These are phyloP conservation scores for Enteromius unitaeniatus DNA, from an alignment of 2,797 vertebrate genomes.

Conservation along the genomic window DNA sequence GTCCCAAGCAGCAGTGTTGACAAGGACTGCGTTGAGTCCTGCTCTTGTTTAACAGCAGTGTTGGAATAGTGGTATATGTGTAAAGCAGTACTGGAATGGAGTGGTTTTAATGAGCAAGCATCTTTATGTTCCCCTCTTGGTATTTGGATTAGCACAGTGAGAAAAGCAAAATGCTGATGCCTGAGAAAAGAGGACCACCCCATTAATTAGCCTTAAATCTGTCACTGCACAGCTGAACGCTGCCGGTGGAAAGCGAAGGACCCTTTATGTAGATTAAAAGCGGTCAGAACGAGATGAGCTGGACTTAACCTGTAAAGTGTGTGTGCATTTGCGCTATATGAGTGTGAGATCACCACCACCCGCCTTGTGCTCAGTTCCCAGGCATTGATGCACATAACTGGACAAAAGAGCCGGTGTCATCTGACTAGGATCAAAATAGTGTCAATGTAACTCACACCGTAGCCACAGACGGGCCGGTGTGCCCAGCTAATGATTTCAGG, in stretches of 20 bases:
- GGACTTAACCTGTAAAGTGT: slow-evolving; percentile 70
- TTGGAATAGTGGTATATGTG: slow-evolving; percentile 31
- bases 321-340: slow-evolving; percentile 24
- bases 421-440: slow-evolving; percentile 85
- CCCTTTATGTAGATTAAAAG: slow-evolving; percentile 83
- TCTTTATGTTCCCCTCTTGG: slow-evolving; percentile 76
- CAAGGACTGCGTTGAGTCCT: background rate
- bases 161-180: slow-evolving; percentile 83
- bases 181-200: slow-evolving; percentile 78
- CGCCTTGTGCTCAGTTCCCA: slow-evolving; percentile 73
- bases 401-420: slow-evolving; percentile 85
- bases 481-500: slow-evolving; percentile 82
- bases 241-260: slow-evolving; percentile 83
- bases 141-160: slow-evolving; percentile 76
- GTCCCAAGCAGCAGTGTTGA: slow-evolving; percentile 11
- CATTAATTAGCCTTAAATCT: slow-evolving; percentile 92
- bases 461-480: slow-evolving; percentile 70
- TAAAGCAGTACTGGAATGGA: slow-evolving; percentile 41
- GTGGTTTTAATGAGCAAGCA: slow-evolving; percentile 72
- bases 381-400: slow-evolving; percentile 81
- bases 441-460: slow-evolving; percentile 79
- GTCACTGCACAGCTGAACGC: slow-evolving; percentile 82
- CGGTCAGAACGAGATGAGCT: slow-evolving; percentile 76
- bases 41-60: slow-evolving; percentile 34
- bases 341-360: slow-evolving; percentile 55